Percentiles rank a stretch among this genome's conserved stretches.
These are phyloP conservation scores for Zophobas morio DNA, from an alignment of 1,140 invertebrate genomes.

Conservation along the genomic window DNA sequence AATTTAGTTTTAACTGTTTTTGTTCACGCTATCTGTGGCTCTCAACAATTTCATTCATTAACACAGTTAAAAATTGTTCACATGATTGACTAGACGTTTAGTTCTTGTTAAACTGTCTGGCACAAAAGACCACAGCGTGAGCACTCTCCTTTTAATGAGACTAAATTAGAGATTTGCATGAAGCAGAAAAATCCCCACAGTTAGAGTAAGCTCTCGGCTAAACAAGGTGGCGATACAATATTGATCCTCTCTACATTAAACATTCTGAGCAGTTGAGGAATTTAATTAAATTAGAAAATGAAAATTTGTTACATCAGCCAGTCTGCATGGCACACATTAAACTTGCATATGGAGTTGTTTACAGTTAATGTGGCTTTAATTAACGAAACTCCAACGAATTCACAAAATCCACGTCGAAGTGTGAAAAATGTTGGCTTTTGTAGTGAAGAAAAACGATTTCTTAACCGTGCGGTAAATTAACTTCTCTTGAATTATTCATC, in stretches of 20 bases:
- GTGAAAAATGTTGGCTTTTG: not conserved
- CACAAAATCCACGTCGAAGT: not conserved
- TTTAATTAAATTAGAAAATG: conserved; percentile 37
- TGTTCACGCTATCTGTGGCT: conserved; percentile 16
- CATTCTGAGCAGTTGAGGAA: conserved; percentile 20
- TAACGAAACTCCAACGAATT: conserved; percentile 6
- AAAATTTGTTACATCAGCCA: conserved; percentile 30
- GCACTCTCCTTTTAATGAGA: not conserved
- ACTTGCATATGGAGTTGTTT: conserved; percentile 19
- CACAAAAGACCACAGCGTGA: not conserved
- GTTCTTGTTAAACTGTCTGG: not conserved
- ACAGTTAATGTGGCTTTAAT: conserved; percentile 17
- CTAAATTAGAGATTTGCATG: not conserved
- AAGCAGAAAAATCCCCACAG: not conserved
- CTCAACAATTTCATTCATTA: conserved; percentile 23
- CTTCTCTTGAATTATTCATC: conserved; percentile 31
- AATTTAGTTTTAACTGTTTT: conserved; percentile 3
- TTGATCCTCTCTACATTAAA: conserved; percentile 11
- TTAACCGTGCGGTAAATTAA: conserved; percentile 38
- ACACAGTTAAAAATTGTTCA: not conserved
- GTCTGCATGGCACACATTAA: conserved; percentile 2
- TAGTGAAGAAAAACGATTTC: conserved; percentile 27
- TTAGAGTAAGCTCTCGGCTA: not conserved
- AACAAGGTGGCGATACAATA: conserved; percentile 13
- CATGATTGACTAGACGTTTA: not conserved